These are phyloP conservation scores for Noctua janthina DNA, from an alignment of 2,888 invertebrate species.

Conservation along the genomic window DNA sequence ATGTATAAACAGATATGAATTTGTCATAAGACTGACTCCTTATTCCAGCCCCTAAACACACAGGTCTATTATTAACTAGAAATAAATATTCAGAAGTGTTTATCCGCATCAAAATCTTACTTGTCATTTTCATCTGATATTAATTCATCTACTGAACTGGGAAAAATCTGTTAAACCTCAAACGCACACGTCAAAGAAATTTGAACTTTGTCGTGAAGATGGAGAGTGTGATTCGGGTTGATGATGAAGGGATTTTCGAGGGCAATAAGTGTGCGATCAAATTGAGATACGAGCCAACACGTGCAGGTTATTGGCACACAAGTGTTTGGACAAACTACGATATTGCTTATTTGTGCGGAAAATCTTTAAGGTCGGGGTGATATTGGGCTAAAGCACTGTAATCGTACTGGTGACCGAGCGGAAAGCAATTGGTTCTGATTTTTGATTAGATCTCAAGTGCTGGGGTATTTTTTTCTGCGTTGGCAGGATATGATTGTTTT, in stretches of 20 bases:
- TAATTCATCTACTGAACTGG: conserved; percentile 80
- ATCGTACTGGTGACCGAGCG: conserved; percentile 55
- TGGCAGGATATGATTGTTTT: conserved; percentile 4
- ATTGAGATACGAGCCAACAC: conserved; percentile 88
- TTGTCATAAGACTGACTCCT: conserved; percentile 17
- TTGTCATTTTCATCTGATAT: conserved; percentile 82
- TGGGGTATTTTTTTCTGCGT: conserved; percentile 22
- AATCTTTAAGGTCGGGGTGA: conserved; percentile 74
- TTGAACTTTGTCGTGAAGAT: conserved; percentile 42
- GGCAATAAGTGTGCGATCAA: conserved; percentile 82
- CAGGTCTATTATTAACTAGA: conserved; percentile 31
- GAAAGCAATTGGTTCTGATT: conserved; percentile 52
- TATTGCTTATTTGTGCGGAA: conserved; percentile 87
- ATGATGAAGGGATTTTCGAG: conserved; percentile 65
- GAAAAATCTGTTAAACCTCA: conserved; percentile 74
- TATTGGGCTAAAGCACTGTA: conserved; percentile 58
- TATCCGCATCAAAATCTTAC: conserved; percentile 71
- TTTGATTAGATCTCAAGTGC: conserved; percentile 46
- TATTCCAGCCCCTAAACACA: conserved; percentile 37
- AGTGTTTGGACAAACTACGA: conserved; percentile 88
- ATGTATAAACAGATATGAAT: conserved; percentile 20
- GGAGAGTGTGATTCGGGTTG: conserved; percentile 52
- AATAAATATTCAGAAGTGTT: conserved; percentile 73
- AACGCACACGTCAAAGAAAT: conserved; percentile 20
- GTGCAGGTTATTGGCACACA: conserved; percentile 88